These are phyloP conservation scores for Polyommatus icarus DNA, from an alignment of 2,888 invertebrate genomes.

Conservation along the genomic window DNA sequence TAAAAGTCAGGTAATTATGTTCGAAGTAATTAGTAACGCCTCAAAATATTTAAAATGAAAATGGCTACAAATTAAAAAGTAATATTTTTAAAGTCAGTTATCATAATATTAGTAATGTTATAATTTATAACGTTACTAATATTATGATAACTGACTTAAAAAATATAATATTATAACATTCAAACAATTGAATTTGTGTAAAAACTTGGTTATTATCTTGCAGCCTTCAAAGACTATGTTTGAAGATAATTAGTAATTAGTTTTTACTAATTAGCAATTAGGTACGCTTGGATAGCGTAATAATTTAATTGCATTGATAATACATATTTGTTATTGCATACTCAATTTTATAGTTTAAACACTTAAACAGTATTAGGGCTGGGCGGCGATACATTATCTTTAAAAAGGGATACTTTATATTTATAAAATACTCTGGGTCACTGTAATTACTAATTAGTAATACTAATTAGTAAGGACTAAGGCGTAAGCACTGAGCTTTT, in stretches of 20 bases:
- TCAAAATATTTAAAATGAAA: not conserved
- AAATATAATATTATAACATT: too few relatives aligned
- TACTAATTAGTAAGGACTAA: too few relatives aligned
- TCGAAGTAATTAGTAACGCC: not conserved
- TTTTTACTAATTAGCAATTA: not conserved
- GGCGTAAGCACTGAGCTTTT: too few relatives aligned
- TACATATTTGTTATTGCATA: not conserved
- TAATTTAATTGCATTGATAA: not conserved
- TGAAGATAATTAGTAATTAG: conserved; percentile 4
- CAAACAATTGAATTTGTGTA: not conserved
- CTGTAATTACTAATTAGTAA: too few relatives aligned
- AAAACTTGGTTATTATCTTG: not conserved
- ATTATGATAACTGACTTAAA: too few relatives aligned
- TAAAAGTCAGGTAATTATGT: not conserved
- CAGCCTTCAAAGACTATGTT: conserved; percentile 9
- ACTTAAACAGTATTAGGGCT: too few relatives aligned
- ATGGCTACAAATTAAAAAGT: not conserved
- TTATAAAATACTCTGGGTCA: not conserved
- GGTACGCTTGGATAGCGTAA: conserved; percentile 1
- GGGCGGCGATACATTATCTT: too few relatives aligned
- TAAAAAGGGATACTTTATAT: not conserved
- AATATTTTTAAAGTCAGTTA: not conserved
- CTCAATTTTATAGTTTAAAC: not conserved
- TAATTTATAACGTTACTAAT: too few relatives aligned
- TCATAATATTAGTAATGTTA: too few relatives aligned